Conservation (phyloP, 2,888 invertebrate species). For the Orthosia gothica region DNA sequence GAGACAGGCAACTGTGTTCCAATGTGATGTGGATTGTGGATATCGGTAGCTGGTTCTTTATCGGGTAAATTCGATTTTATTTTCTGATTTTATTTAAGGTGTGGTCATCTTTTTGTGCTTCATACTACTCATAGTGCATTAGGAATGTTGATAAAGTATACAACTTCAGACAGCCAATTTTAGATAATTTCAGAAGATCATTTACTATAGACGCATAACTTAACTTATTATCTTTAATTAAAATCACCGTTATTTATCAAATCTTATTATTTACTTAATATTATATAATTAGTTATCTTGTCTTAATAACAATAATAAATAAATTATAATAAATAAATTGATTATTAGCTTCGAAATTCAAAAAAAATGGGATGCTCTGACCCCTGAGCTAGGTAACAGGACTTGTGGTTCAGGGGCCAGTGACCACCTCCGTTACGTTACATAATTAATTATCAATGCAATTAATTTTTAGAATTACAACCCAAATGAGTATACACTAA, state of each 20-base stretch:
- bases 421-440: too few species aligned
- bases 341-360: too few species aligned
- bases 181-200: slow-evolving; percentile 13
- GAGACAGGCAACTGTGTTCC: slow-evolving; percentile 51
- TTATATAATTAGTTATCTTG: background rate
- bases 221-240: slow-evolving; percentile 29
- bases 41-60: slow-evolving; percentile 17
- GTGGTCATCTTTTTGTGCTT: background rate
- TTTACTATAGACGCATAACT: background rate
- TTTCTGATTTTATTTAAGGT: background rate
- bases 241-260: slow-evolving; percentile 27
- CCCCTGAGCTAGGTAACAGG: too few species aligned
- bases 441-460: too few species aligned
- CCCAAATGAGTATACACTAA: too few species aligned
- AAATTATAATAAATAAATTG: too few species aligned
- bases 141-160: slow-evolving; percentile 4
- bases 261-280: background rate
- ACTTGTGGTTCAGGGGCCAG: too few species aligned
- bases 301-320: too few species aligned
- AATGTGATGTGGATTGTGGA: background rate
- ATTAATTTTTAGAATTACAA: too few species aligned
- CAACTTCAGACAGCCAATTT: slow-evolving; percentile 8
- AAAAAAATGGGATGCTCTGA: too few species aligned
- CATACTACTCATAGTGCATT: background rate
- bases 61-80: background rate